phyloP scores from a whole-genome alignment of 2,113 vertebrate species.

The Mungos mungo region DNA sequence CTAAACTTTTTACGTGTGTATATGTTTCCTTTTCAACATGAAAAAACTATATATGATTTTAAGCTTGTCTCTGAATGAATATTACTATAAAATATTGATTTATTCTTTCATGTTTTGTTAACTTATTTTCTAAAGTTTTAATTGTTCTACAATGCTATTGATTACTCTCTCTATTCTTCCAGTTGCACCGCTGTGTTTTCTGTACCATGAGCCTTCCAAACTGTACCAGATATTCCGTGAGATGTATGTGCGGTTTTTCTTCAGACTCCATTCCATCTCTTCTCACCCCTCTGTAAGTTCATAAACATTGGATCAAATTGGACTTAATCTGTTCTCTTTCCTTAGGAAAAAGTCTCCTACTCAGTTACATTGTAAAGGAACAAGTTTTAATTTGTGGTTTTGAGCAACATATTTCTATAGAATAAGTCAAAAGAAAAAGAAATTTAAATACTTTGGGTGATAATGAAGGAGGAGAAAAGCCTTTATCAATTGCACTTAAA shows the following conservation, averaged over 20 bases:
- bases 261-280: slow-evolving; percentile 97
- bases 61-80: slow-evolving; percentile 44
- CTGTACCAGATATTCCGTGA: slow-evolving; percentile 97
- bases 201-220: slow-evolving; percentile 97
- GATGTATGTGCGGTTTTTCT: slow-evolving; percentile 99
- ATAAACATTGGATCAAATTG: slow-evolving; percentile 55
- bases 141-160: slow-evolving; percentile 64
- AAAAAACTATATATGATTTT: background rate
- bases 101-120: slow-evolving; percentile 39
- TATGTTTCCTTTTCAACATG: background rate
- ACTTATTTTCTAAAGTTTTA: slow-evolving; percentile 59
- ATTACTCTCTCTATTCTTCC: slow-evolving; percentile 81
- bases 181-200: slow-evolving; percentile 98
- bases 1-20: background rate
- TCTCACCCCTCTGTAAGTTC: slow-evolving; percentile 95
- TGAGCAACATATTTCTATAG: background rate
- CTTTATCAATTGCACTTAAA: background rate
- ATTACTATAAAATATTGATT: background rate
- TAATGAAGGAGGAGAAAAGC: background rate
- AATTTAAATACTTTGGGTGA: slow-evolving; percentile 38
- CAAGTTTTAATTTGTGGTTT: slow-evolving; percentile 39
- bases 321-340: slow-evolving; percentile 57
- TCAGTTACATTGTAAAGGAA: background rate
- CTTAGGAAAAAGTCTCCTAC: background rate
- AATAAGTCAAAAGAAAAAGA: background rate